Evolutionary conservation across 2,797 vertebrate species (phyloP).

Genomic region (Leucoraja ocellata): DNA sequence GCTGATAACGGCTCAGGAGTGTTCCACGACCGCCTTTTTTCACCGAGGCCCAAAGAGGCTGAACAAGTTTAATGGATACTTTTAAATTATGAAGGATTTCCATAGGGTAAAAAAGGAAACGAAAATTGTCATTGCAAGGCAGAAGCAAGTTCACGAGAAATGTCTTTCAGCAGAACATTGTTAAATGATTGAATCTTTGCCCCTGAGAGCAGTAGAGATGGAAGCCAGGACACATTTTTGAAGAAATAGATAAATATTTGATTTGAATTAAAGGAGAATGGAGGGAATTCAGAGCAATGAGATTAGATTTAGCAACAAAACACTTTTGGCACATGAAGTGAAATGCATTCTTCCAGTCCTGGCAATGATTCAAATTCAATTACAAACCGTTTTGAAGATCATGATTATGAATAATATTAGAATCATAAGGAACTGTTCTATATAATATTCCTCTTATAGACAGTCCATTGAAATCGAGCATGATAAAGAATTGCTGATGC

Average conservation of each 20-base stretch:
- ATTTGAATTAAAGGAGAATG: background rate
- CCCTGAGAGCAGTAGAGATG: background rate
- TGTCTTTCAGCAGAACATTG: background rate
- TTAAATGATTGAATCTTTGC: background rate
- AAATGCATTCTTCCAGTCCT: background rate
- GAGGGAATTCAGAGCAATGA: background rate
- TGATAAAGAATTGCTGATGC: too few relatives aligned
- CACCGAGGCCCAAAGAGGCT: background rate
- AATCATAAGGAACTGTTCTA: background rate
- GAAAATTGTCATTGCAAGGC: background rate
- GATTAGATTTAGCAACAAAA: background rate
- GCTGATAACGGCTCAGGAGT: background rate
- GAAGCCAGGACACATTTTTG: background rate
- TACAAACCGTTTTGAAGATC: background rate
- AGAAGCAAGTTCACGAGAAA: constrained; percentile 18
- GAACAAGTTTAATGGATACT: background rate
- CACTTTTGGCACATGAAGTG: background rate
- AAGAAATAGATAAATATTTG: background rate
- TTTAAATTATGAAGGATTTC: background rate
- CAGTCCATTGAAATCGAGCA: too few relatives aligned
- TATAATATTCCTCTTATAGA: too few relatives aligned
- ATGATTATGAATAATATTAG: background rate
- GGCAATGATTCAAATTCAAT: background rate
- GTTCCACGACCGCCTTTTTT: background rate
- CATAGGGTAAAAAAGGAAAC: background rate